Evolutionary conservation across 2,797 vertebrate species (phyloP), one percentile per base, ranked within the genome.

Genomic region (Pipistrellus nathusii): DNA sequence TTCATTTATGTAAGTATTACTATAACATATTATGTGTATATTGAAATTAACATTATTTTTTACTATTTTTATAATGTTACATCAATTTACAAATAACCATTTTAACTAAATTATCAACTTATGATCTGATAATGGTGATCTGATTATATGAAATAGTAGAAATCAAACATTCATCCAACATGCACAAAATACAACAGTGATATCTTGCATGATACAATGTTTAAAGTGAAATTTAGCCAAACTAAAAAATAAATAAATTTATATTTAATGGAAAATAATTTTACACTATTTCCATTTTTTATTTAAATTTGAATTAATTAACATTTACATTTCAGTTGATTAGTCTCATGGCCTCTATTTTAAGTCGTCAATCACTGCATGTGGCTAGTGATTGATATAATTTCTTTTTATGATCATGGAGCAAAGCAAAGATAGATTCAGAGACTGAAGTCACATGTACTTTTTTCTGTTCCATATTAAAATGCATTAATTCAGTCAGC

Each of bases 401-500:
- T 25, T 69, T 7, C 71, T 73, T 91, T 59, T 85, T 66, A 66
- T 77, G 14, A 95, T 59, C 30, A 35, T n/a, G 80, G 1, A 86
- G 41, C 30, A 76, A 95, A 41, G 53, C 25, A 77, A 73, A 91
- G 13, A 62, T 17, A 80, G n/a, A 88, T 76, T 86, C 41, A 87
- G 27, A 87, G 72, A 81, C 21, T 44, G 53, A 57, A 51, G 32
- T 71, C 53, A 38, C 27, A 21, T 73, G 46, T 88, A 21, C 27
- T 84, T 59, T 91, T 86, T 30, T 25, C 35, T 68, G n/a, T 59
- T 68, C 53, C 21, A 18, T 87, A 32, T 59, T 73, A 51, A 11
- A 85, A 35, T 88, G 18, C 23, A 48, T 88, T 87, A 92, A 73
- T 87, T 89, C 72, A 94, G 4, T 38, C 68, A 69, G 44, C 53